Base-by-base conservation (phyloP, 2,797 vertebrate species). In the Girardinus metallicus region DNA sequence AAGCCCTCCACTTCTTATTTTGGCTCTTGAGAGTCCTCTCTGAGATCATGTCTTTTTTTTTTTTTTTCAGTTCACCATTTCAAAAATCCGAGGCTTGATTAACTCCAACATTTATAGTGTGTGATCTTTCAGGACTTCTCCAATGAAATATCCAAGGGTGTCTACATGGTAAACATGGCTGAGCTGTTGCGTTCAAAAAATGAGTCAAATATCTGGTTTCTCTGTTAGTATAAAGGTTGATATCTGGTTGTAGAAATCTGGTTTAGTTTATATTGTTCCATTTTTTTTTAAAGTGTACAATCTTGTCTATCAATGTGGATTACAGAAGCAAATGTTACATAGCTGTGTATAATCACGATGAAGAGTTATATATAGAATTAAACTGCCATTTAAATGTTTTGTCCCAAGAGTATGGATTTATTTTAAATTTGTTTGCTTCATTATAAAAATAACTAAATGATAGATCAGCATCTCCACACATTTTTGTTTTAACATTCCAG, bases 1-100 rank as follows among this genome's bases (percentile, higher is more conserved):
- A 95, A 95, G 83, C 87, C 90, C 80, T 85, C 93, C 21, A 13
- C 91, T 34, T 91, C 93, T 0, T 95, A 94, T 60, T 95, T 94
- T 81, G 96, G 90, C 90, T 91, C 94, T 73, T 93, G 87, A 88
- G 87, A 84, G 70, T 74, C 68, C 51, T 15, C 46, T 34, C 5
- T 0, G 10, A 5, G 74, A 31, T 60, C 8, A 1, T 1, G 0
- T 29, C 34, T 70, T 26, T 18, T 0, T 47, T 18, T n/a, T n/a
- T n/a, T 5, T 2, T 29, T 41, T 36, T 77, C 36, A 53, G 15
- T 6, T 0, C 12, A 18, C 44, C 74, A 23, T 44, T 36, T 74
- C 60, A 64, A 36, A 64, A 64, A 36, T 64, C 60, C 0, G 8
- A 21, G 6, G 4, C 21, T 66, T 26, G 21, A 5, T 2, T 13